Evolutionary conservation across 2,888 invertebrate species (phyloP).

Genomic region (Mythimna pallens): DNA sequence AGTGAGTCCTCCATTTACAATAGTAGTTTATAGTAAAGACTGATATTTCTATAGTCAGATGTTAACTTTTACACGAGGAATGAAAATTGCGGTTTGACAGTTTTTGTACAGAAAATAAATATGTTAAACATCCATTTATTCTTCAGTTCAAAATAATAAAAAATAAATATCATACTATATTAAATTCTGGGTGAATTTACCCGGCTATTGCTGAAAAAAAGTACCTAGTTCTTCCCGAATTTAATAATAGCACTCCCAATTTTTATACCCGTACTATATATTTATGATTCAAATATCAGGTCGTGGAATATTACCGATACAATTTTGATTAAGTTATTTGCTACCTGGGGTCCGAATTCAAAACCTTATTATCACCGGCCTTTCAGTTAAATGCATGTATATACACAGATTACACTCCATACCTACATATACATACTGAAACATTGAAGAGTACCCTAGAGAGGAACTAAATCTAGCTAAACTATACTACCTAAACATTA

Average conservation of each 20-base stretch:
- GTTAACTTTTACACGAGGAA: no score
- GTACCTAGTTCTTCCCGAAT: constrained; percentile 17
- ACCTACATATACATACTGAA: background rate
- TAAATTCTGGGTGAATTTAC: background rate
- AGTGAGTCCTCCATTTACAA: background rate
- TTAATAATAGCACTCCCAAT: constrained; percentile 30
- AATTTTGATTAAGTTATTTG: constrained; percentile 13
- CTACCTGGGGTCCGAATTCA: constrained; percentile 2
- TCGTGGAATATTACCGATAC: background rate
- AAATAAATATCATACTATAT: constrained; percentile 21
- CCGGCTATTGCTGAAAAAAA: background rate
- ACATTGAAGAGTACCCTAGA: background rate
- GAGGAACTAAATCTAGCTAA: background rate
- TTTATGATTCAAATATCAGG: constrained; percentile 42
- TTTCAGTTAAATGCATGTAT: no score
- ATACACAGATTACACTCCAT: background rate
- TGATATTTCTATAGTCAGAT: background rate
- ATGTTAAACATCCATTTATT: no score
- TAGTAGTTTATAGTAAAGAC: background rate
- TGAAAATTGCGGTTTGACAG: no score
- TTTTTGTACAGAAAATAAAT: no score
- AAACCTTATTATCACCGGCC: background rate
- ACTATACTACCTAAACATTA: background rate
- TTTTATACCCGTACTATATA: constrained; percentile 33
- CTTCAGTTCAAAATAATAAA: no score